These are phyloP conservation scores for Nomada goodeniana DNA, from an alignment of 2,888 invertebrate species.

Conservation along the genomic window DNA sequence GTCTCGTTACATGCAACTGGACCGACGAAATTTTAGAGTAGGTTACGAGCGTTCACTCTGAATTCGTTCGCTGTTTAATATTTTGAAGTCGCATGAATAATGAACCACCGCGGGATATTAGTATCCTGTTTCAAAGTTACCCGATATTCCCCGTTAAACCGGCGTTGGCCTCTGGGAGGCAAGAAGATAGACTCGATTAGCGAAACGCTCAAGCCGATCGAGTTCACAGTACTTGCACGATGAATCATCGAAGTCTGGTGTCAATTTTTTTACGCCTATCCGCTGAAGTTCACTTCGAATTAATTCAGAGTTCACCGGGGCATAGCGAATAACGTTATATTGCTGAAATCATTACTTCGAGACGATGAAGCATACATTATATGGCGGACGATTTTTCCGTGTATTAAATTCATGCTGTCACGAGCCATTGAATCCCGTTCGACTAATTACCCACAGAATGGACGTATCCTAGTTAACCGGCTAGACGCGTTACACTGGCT, in stretches of 20 bases:
- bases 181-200: conserved; percentile 24
- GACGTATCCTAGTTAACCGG: too few species aligned
- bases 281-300: background rate
- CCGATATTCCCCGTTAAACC: conserved; percentile 27
- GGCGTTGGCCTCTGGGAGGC: background rate
- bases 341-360: too few species aligned
- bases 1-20: conserved; percentile 17
- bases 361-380: too few species aligned
- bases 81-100: conserved; percentile 51
- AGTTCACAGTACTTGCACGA: background rate
- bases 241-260: background rate
- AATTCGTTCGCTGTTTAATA: conserved; percentile 36
- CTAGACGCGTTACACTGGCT: background rate
- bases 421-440: too few species aligned
- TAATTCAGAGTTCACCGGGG: background rate
- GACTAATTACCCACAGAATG: background rate
- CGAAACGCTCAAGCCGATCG: background rate
- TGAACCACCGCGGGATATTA: conserved; percentile 36
- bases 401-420: too few species aligned
- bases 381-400: too few species aligned
- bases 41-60: conserved; percentile 18
- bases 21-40: conserved; percentile 1
- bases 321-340: too few species aligned
- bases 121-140: conserved; percentile 27
- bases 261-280: background rate